Base-by-base conservation (phyloP, 2,113 vertebrate genomes). In the Platysteira castanea region DNA sequence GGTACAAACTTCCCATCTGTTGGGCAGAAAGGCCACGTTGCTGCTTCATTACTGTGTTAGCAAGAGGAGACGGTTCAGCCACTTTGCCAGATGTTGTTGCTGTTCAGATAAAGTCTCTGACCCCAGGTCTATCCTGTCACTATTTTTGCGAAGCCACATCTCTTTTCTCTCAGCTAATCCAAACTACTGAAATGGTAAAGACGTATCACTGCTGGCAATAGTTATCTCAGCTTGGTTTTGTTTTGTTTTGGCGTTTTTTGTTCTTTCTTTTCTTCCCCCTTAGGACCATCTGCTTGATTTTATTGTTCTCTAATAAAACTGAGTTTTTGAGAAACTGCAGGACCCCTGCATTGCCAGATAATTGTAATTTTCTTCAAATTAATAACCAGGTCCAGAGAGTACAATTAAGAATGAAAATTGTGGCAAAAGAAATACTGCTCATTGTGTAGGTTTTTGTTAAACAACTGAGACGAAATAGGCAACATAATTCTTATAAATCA, bases 341-440 rank as follows among this genome's bases (percentile, higher is more conserved):
- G 39, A 87, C 37, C 59, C 57, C 83, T 70, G 57, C 76, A 89
- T 70, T 80, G 83, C 39, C 4, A 11, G 61, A 81, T 89, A 89
- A 93, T 64, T 89, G 65, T 28, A 64, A 47, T 96, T 63, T 97
- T 89, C 56, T 50, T 91, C 68, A 78, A 95, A 93, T 96, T 81
- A 93, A 76, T 94, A 95, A 71, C 35, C 80, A 70, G 41, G 41
- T 95, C 80, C 92, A 84, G 39, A 92, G 57, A 95, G 68, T 49
- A 92, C 41, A 92, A 86, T 95, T 91, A 90, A 44, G 84, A 95
- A 95, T 68, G 8, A 86, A 74, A 95, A 95, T 39, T 33, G 26
- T 44, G 28, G 28, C 8, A 81, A 95, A 84, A 85, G 22, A 96
- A 91, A 78, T 39, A 92, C 37, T 44, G 33, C 52, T 75, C 80